These are phyloP conservation scores for Leptopterna dolabrata DNA, from an alignment of 2,888 invertebrate species.

Conservation along the genomic window DNA sequence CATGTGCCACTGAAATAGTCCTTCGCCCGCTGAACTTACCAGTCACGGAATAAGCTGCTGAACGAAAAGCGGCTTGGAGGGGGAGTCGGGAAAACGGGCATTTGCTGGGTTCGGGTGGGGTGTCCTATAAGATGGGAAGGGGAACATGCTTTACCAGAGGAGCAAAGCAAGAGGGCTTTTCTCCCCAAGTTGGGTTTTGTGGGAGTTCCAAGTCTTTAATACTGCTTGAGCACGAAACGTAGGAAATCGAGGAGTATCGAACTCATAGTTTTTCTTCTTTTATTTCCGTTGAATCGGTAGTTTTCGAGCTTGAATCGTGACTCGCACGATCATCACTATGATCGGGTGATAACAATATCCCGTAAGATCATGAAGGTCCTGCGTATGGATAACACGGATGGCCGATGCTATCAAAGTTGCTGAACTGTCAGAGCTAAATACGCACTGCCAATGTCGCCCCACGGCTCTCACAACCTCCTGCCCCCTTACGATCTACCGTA, in stretches of 20 bases:
- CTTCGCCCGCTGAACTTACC: constrained; percentile 24
- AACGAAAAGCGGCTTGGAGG: constrained; percentile 21
- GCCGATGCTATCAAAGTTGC: no score
- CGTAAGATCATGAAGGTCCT: no score
- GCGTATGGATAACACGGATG: no score
- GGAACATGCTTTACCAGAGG: not conserved
- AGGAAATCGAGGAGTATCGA: not conserved
- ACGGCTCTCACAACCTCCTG: no score
- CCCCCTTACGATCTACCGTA: no score
- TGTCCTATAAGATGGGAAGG: not conserved
- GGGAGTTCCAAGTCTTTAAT: constrained; percentile 42
- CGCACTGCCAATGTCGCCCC: no score
- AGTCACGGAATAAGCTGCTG: constrained; percentile 37
- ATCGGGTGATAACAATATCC: no score
- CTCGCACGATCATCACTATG: no score
- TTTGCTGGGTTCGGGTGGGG: not conserved
- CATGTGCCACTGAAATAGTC: constrained; percentile 28
- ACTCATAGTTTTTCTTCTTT: constrained; percentile 14
- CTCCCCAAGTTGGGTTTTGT: not conserved
- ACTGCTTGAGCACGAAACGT: constrained; percentile 32
- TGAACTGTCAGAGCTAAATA: no score
- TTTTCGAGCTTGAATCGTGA: no score
- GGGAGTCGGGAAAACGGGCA: not conserved
- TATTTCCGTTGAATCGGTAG: not conserved
- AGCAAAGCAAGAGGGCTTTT: constrained; percentile 4